phyloP scores from a whole-genome alignment of 1,140 invertebrate species.

The Ptiloglossa arizonensis region DNA sequence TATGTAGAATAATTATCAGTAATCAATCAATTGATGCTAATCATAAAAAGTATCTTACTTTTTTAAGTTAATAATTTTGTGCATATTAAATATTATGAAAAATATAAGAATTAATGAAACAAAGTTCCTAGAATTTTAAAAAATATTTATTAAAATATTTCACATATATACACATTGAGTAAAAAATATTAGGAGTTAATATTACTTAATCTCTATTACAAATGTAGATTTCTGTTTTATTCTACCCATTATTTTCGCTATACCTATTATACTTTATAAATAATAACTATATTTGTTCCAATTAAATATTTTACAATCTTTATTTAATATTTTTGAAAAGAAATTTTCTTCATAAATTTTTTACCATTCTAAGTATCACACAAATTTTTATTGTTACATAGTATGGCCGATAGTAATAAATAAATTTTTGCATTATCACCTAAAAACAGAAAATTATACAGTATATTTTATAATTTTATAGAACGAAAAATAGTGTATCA shows the following conservation, averaged over 20 bases:
- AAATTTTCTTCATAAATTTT: constrained; percentile 42
- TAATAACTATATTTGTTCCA: constrained; percentile 67
- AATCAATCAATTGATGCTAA: constrained; percentile 1
- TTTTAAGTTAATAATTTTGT: background rate
- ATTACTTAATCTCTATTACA: constrained; percentile 34
- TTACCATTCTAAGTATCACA: constrained; percentile 67
- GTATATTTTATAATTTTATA: constrained; percentile 20
- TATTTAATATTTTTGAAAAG: constrained; percentile 51
- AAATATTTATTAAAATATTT: constrained; percentile 65
- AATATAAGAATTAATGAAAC: background rate
- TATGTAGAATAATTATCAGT: constrained; percentile 18
- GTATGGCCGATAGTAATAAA: constrained; percentile 52
- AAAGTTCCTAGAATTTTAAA: constrained; percentile 21
- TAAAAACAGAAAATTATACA: constrained; percentile 39
- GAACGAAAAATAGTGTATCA: constrained; percentile 25
- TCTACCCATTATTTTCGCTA: constrained; percentile 33
- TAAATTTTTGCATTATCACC: constrained; percentile 41
- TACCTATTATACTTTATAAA: constrained; percentile 62
- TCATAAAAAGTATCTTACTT: background rate
- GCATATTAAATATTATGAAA: background rate
- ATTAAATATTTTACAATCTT: constrained; percentile 72
- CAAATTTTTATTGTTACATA: constrained; percentile 50
- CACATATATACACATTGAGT: constrained; percentile 50
- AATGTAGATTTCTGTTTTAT: constrained; percentile 14
- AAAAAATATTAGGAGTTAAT: constrained; percentile 46